Percentiles rank a stretch among this genome's conserved stretches.
These are phyloP conservation scores for Trachythela sp. DNA, from an alignment of 64 coral and sea anemone genomes.

Conservation along the genomic window DNA sequence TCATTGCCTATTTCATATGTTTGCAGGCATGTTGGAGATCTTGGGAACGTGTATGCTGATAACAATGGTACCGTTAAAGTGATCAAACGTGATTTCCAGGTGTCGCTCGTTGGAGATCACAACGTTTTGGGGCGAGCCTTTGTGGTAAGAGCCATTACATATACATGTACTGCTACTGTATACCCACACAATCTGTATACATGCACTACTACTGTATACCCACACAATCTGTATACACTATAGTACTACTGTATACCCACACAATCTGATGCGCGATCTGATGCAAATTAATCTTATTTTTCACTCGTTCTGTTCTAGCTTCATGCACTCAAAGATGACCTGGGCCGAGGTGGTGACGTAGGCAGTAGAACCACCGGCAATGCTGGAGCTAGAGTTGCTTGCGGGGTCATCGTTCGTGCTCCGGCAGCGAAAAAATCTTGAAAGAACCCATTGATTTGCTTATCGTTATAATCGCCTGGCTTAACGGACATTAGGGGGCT, in stretches of 20 bases:
- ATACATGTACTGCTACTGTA: neutral
- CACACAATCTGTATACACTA: too few relatives aligned
- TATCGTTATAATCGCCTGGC: too few relatives aligned
- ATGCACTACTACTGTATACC: too few relatives aligned
- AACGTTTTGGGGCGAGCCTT: slow-evolving; percentile 64
- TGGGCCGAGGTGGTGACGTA: slow-evolving; percentile 20
- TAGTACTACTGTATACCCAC: too few relatives aligned
- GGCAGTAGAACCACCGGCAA: slow-evolving; percentile 44
- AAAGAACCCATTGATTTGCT: neutral
- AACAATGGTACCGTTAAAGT: slow-evolving; percentile 2
- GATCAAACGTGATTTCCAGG: neutral
- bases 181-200: too few relatives aligned
- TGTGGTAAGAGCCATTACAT: slow-evolving; percentile 34
- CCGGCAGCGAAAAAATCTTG: neutral
- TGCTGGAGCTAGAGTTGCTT: slow-evolving; percentile 46
- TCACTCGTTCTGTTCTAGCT: slow-evolving; percentile 4
- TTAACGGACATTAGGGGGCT: too few relatives aligned
- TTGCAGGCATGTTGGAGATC: slow-evolving; percentile 63
- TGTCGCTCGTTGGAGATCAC: slow-evolving; percentile 45
- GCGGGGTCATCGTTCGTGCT: slow-evolving; percentile 39
- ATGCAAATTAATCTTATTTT: neutral
- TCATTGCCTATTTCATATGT: neutral
- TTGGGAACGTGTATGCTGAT: slow-evolving; percentile 55
- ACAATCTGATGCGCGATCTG: too few relatives aligned
- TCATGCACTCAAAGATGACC: slow-evolving; percentile 45